These are phyloP conservation scores for Strongylocentrotus purpuratus DNA, from an alignment of 35 echinoderm and acorn worm species.

Conservation along the genomic window DNA sequence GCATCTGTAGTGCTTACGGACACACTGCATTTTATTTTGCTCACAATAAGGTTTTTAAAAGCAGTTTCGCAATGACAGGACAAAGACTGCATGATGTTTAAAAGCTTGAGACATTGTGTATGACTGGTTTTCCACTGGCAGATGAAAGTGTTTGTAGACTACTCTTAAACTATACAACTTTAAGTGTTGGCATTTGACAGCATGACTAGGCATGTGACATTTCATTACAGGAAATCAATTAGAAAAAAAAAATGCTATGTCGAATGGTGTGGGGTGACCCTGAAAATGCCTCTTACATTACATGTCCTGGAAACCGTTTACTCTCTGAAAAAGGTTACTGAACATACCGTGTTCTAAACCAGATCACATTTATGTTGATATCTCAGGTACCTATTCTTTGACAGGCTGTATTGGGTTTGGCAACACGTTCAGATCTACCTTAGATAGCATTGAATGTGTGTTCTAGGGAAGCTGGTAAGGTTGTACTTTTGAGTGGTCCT, in stretches of 20 bases:
- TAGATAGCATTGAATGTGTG: neutral
- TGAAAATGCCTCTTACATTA: constrained; percentile 23
- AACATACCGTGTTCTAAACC: neutral
- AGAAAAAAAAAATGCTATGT: neutral
- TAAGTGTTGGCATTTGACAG: neutral
- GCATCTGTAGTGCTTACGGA: neutral
- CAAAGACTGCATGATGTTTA: neutral
- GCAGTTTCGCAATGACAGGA: neutral
- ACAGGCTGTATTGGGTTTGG: neutral
- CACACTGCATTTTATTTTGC: too few species aligned
- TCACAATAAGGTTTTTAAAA: too few species aligned
- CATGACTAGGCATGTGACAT: neutral
- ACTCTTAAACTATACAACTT: neutral
- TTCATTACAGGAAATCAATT: neutral
- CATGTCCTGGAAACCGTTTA: constrained; percentile 38
- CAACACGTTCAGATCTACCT: neutral
- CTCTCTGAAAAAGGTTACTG: neutral
- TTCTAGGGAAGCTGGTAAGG: neutral
- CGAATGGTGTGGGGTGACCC: constrained; percentile 28
- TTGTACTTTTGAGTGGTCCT: neutral
- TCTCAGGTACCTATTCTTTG: neutral
- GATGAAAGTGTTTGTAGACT: neutral
- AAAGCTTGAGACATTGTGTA: neutral
- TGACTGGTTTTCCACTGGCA: neutral
- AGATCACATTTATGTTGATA: neutral